A percentile compares a stretch with the other conserved stretches of the same genome.
These are phyloP conservation scores for Alectoris magna DNA, from an alignment of 2,797 vertebrate genomes.

Conservation along the genomic window DNA sequence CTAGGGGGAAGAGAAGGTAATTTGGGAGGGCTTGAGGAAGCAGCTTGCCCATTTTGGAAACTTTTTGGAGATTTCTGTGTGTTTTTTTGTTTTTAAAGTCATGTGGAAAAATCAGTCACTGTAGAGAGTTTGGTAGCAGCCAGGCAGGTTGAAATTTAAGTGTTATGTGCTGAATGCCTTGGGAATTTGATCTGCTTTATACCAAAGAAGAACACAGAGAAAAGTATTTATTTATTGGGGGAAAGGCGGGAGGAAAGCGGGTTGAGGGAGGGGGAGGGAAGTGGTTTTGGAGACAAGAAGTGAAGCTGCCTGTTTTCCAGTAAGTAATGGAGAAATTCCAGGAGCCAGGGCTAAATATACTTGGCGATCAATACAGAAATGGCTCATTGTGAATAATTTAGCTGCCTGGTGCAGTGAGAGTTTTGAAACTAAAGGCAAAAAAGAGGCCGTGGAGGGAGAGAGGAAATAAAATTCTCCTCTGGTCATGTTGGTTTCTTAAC, in stretches of 20 bases:
- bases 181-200: slow-evolving; percentile 83
- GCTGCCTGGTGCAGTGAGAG: slow-evolving; percentile 84
- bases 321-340: slow-evolving; percentile 90
- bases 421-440: slow-evolving; percentile 87
- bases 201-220: slow-evolving; percentile 75
- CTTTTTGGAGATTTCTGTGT: slow-evolving; percentile 60
- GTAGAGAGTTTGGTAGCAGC: slow-evolving; percentile 76
- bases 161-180: slow-evolving; percentile 76
- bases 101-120: slow-evolving; percentile 75
- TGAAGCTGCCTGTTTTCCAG: slow-evolving; percentile 88
- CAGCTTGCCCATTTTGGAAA: slow-evolving; percentile 57
- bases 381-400: slow-evolving; percentile 90
- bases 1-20: slow-evolving; percentile 80
- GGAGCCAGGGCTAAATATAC: slow-evolving; percentile 89
- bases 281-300: slow-evolving; percentile 87
- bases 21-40: slow-evolving; percentile 73
- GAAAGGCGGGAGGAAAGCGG: slow-evolving; percentile 65
- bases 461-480: slow-evolving; percentile 79
- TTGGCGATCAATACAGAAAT: slow-evolving; percentile 89
- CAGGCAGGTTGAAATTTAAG: slow-evolving; percentile 81
- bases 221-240: slow-evolving; percentile 76
- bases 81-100: neutral
- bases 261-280: slow-evolving; percentile 86
- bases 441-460: slow-evolving; percentile 66
- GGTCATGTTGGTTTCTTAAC: slow-evolving; percentile 78